A percentile compares a stretch with the other conserved stretches of the same genome.
Evolutionary conservation across 2,113 vertebrate species (phyloP).

Genomic region (Panthera uncia): DNA sequence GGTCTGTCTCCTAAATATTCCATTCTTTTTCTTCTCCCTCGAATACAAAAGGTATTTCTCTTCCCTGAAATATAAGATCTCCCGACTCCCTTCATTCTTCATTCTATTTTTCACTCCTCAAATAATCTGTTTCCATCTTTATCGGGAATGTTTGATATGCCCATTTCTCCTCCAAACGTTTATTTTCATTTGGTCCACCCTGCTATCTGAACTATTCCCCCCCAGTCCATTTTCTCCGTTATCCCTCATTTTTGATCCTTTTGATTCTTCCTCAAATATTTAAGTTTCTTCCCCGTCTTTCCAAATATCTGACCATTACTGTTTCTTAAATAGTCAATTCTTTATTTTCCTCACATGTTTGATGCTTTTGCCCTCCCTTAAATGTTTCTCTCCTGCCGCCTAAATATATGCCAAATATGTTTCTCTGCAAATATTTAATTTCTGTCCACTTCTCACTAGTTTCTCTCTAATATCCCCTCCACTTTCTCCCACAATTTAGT

Average conservation of each 20-base stretch:
- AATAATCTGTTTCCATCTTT: background rate
- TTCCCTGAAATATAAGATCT: background rate
- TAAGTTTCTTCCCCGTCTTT: background rate
- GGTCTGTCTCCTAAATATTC: background rate
- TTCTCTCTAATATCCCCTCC: conserved; percentile 24
- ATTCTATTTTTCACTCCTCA: background rate
- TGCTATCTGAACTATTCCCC: background rate
- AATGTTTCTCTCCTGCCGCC: conserved; percentile 55
- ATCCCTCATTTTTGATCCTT: background rate
- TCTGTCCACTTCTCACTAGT: conserved; percentile 27
- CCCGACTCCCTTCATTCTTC: background rate
- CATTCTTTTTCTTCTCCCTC: background rate
- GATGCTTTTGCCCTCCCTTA: conserved; percentile 48
- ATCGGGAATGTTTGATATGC: conserved; percentile 37
- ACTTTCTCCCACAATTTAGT: background rate
- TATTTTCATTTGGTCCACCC: conserved; percentile 19
- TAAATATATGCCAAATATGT: conserved; percentile 52
- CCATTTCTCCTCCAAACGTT: background rate
- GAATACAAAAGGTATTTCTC: conserved; percentile 22
- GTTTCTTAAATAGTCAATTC: conserved; percentile 44
- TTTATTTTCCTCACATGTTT: conserved; percentile 51
- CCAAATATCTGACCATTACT: conserved; percentile 24
- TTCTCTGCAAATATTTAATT: conserved; percentile 69
- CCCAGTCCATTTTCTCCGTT: conserved; percentile 11
- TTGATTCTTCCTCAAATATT: conserved; percentile 44